Conservation (phyloP, 2,113 vertebrate genomes). For the Sylvia atricapilla region DNA sequence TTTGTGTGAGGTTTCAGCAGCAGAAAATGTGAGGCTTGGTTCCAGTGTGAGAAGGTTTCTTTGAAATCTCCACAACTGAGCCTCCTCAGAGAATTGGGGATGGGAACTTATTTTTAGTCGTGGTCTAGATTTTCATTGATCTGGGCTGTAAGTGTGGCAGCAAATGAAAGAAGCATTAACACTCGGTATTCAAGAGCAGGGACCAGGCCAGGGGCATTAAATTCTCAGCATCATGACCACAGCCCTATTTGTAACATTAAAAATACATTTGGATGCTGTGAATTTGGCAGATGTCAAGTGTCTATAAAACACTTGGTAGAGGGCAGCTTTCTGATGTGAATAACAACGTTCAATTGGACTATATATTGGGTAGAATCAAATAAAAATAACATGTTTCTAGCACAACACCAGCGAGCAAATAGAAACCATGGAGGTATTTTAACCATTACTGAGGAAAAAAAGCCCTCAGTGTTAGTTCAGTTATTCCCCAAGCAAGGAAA, state of each 20-base stretch:
- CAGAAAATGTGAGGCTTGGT: neutral
- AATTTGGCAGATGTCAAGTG: conserved; percentile 54
- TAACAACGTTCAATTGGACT: neutral
- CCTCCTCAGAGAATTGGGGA: neutral
- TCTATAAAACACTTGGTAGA: conserved; percentile 33
- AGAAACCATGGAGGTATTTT: conserved; percentile 7
- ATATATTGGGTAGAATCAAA: neutral
- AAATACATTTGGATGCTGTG: conserved; percentile 53
- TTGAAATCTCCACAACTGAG: conserved; percentile 16
- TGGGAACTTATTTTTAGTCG: conserved; percentile 33
- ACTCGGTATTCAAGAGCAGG: neutral
- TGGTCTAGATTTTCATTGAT: conserved; percentile 36
- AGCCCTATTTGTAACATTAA: conserved; percentile 48
- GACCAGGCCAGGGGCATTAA: conserved; percentile 12
- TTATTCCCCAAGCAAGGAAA: neutral
- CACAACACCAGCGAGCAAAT: neutral
- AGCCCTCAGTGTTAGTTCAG: neutral
- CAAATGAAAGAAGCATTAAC: conserved; percentile 45
- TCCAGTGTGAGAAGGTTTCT: neutral
- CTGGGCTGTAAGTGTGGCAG: conserved; percentile 23
- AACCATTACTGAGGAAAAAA: neutral
- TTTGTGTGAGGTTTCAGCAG: neutral
- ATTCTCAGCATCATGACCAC: conserved; percentile 45
- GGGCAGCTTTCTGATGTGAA: conserved; percentile 43
- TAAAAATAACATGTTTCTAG: neutral